Evolutionary conservation across 2,888 invertebrate species (phyloP), one percentile per base, ranked within the genome.

Genomic region (Hemaris fuciformis): DNA sequence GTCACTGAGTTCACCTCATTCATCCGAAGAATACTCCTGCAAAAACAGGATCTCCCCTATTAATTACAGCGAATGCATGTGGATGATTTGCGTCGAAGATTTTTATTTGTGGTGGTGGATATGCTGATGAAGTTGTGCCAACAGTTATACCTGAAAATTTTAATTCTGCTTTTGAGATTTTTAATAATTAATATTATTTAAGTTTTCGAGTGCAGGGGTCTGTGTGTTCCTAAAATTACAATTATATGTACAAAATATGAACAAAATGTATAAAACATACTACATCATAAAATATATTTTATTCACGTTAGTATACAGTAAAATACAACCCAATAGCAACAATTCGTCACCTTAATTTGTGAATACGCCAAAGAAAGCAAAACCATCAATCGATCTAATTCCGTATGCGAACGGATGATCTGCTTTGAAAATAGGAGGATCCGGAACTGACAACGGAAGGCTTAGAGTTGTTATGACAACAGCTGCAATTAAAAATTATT

Each of bases 371-470:
- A n/a, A 41, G 53, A 60, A 60, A 34, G 41, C n/a, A 10, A 60
- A 13, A 25, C 22, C 34, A 5, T 48, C 41, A 48, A 38, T 10
- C 41, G 34, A 38, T 53, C 18, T 18, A 41, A 56, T 27, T n/a
- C 42, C 46, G 18, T 18, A 60, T 25, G 38, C 53, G 22, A 41
- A 41, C 4, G 60, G 68, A 56, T 69, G 71, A 59, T 74, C 63
- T 38, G 75, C 75, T 23, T 69, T 70, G 64, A 80, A 76, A 20
- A 58, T 60, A 23, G 56, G 57, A 23, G 64, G 31, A 42, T 60
- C 41, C 0, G 64, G 62, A n/a, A 63, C 63, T 31, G 60, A 62
- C 48, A 60, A 7, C 10, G 66, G 57, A 20, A 63, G n/a, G 23
- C 71, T 63, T 31, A 65, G 60, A 23, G 64, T 64, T n/a, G 58